Base-by-base conservation (phyloP, 2,888 invertebrate genomes). In the Drosophila mettleri region DNA sequence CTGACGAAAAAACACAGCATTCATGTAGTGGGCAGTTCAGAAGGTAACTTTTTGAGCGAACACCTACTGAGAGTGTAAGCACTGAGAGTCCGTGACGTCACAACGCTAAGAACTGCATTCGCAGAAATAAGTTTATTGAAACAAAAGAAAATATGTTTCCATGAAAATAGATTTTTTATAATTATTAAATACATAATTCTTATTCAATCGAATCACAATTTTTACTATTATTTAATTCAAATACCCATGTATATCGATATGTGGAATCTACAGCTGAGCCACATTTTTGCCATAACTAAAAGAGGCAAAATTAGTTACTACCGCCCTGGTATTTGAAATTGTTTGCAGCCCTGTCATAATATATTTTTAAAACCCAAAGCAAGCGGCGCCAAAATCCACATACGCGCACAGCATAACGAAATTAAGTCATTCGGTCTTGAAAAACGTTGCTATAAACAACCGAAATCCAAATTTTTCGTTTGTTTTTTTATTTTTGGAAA, bases 381-480 rank as follows among this genome's bases (percentile, higher is more conserved):
- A 72, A 24, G 78, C 74, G 58, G 73, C 74, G 74, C 74, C 61
- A 74, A 77, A 60, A 8, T 6, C 2, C 38, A 51, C 10, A 36
- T 16, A 8, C n/a, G 8, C 16, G 14, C 7, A 1, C 1, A 9
- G 43, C 5, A 14, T 31, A 22, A 9, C 10, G 9, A 39, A 14
- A 22, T 38, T 33, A 22, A 1, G n/a, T 0, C 60, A 74, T 41
- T 61, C 41, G 20, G 3, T 3, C 54, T 54, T 34, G 22, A 49
- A 24, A 14, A 18, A 8, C 34, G 29, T 48, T 59, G 60, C 31
- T 33, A 24, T 31, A 7, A 41, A 27, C 29, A 39, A 27, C 48
- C 12, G 18, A 33, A 22, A 8, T 16, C 38, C 10, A 78, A 78
- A 78, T 61, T 74, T 31, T 1, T 58, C 0, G 68, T 58, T 4